A percentile compares a stretch with the other conserved stretches of the same genome.
Conservation (phyloP, 2,888 invertebrate genomes). For the Elaeidobius kamerunicus region DNA sequence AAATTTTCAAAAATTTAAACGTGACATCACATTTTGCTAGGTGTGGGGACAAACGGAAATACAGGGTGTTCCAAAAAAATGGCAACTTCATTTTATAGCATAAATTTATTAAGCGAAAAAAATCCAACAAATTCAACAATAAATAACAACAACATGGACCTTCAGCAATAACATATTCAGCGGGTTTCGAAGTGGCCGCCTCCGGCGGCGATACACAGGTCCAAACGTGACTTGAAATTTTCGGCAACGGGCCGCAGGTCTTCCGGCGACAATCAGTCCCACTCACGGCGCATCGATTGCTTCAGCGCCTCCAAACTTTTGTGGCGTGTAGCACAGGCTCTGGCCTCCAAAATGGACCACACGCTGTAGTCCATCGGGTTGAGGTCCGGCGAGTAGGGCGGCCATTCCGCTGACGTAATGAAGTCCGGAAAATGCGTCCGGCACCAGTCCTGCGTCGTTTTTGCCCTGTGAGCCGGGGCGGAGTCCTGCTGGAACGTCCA, state of each 20-base stretch:
- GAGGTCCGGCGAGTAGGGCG: conserved; percentile 6
- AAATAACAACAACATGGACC: not conserved
- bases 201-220: not conserved
- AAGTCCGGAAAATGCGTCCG: conserved; percentile 2
- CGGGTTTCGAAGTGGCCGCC: conserved; percentile 4
- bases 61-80: too few species aligned
- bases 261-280: conserved; percentile 6
- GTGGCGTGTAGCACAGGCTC: conserved; percentile 7
- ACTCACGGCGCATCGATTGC: conserved; percentile 4
- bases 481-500: not conserved
- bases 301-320: conserved; percentile 10
- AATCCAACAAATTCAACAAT: too few species aligned
- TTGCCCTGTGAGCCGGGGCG: not conserved
- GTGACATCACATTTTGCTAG: too few species aligned
- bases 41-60: too few species aligned
- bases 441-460: conserved; percentile 4
- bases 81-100: too few species aligned
- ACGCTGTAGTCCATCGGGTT: conserved; percentile 14
- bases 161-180: conserved; percentile 3
- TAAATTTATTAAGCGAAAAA: too few species aligned
- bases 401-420: conserved; percentile 3
- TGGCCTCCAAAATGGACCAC: conserved; percentile 8
- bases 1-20: too few species aligned
- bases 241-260: conserved; percentile 6
- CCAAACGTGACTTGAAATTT: conserved; percentile 1